Evolutionary conservation across 2,113 vertebrate genomes (phyloP), one percentile per base, ranked within the genome.

Genomic region (Ibidorhyncha struthersii): DNA sequence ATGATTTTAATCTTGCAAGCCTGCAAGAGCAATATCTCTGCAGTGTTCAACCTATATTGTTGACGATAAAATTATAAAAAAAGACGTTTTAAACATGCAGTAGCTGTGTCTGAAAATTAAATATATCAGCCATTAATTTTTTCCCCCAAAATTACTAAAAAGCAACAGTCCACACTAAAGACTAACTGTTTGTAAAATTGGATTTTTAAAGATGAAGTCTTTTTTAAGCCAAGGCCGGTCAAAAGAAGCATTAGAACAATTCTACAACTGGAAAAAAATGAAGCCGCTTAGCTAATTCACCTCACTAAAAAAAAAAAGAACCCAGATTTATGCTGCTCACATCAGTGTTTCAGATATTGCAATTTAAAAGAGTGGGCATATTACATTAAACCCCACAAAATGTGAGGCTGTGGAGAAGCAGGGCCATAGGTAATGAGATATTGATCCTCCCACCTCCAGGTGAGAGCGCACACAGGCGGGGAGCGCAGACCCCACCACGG

Each of bases 181-280:
- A 97, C 91, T 96, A 98, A 98, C 97, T 95, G 92, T 98, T 98
- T 97, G 96, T 98, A 98, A 98, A 98, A 98, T 86, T 98, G 96
- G 96, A 98, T 98, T 98, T 98, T 97, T 77, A 93, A 97, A 98
- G 94, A 97, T 78, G 73, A 95, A 97, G 74, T 72, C 93, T 89
- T 89, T 97, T 94, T 90, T 73, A 94, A 97, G 76, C 38, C 55
- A 83, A 43, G 15, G 8, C 27, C 43, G 63, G 94, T 86, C 92
- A 96, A 95, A 94, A 86, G 61, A 50, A 73, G 74, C 76, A 65
- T 72, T 79, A 52, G 80, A 93, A 92, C 82, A 86, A 66, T 79
- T 93, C 93, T 78, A 77, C 71, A 82, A 74, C n/a, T 77, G 74
- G 74, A 91, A 91, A 92, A 96, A 96, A 88, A 87, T 77, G 82